Evolutionary conservation across 1,140 invertebrate genomes (phyloP).

Genomic region (Bicyclus anynana): DNA sequence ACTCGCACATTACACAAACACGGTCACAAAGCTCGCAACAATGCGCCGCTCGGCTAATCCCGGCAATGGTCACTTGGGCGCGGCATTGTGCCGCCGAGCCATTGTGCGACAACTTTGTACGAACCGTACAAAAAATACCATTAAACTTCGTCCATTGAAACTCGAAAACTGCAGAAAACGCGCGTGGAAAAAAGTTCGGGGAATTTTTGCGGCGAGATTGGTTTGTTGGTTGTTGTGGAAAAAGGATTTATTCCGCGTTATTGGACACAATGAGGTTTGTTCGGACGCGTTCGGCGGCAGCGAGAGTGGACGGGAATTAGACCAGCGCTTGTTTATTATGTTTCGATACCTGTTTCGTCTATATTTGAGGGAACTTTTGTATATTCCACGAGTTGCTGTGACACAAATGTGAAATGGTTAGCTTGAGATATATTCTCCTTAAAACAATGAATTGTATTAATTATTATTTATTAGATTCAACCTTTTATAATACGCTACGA

Average conservation of each 20-base stretch:
- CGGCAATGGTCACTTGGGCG: slow-evolving; percentile 25
- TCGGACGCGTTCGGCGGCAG: slow-evolving; percentile 8
- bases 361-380: neutral
- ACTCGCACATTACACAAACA: too few relatives aligned
- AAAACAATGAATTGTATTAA: too few relatives aligned
- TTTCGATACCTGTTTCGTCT: neutral
- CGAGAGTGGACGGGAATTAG: neutral
- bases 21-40: slow-evolving; percentile 1
- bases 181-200: slow-evolving; percentile 14
- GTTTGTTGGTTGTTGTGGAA: slow-evolving; percentile 6
- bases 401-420: too few relatives aligned
- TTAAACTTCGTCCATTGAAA: slow-evolving; percentile 15
- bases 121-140: slow-evolving; percentile 13
- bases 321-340: neutral
- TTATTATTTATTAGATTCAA: too few relatives aligned
- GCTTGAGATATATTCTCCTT: too few relatives aligned
- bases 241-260: slow-evolving; percentile 13
- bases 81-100: slow-evolving; percentile 23
- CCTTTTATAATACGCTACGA: too few relatives aligned
- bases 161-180: slow-evolving; percentile 11
- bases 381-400: too few relatives aligned
- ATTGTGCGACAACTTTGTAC: slow-evolving; percentile 8
- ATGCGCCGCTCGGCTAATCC: slow-evolving; percentile 17
- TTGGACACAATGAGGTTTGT: slow-evolving; percentile 15
- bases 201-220: slow-evolving; percentile 14